phyloP scores from a whole-genome alignment of 2,888 invertebrate species.

The Drepanosiphum platanoidis region DNA sequence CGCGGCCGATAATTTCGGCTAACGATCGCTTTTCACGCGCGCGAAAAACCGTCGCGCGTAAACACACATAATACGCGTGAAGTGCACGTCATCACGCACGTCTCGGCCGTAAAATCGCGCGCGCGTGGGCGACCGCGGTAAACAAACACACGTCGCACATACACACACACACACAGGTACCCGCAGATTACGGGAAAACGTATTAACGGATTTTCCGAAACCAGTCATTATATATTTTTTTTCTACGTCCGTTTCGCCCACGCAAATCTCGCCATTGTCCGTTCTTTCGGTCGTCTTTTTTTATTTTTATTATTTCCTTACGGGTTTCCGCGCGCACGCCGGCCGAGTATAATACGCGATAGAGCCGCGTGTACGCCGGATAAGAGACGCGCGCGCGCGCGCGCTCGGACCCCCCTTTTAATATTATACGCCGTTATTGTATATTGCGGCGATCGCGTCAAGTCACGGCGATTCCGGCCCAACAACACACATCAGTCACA shows the following conservation, averaged over 20 bases:
- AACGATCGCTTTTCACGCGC: not conserved
- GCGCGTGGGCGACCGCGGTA: not conserved
- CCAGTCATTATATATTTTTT: not conserved
- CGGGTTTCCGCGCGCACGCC: not conserved
- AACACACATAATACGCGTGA: not conserved
- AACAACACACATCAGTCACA: not conserved
- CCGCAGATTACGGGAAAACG: not conserved
- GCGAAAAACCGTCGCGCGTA: not conserved
- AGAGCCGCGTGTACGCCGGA: too few species aligned
- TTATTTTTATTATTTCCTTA: not conserved
- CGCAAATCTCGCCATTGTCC: not conserved
- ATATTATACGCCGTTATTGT: not conserved
- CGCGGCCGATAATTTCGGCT: not conserved
- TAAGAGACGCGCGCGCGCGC: not conserved
- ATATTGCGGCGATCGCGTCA: not conserved
- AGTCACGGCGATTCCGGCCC: not conserved
- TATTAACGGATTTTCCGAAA: slow-evolving; percentile 1
- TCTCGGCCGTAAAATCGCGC: not conserved
- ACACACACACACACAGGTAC: not conserved
- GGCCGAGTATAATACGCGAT: not conserved
- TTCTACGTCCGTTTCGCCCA: not conserved
- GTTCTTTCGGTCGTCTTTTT: too few species aligned
- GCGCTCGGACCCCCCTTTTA: not conserved
- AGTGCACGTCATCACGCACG: not conserved
- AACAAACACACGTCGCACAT: too few species aligned